Evolutionary conservation across 2,888 invertebrate genomes (phyloP).

Genomic region (Rhorus exstirpatorius): DNA sequence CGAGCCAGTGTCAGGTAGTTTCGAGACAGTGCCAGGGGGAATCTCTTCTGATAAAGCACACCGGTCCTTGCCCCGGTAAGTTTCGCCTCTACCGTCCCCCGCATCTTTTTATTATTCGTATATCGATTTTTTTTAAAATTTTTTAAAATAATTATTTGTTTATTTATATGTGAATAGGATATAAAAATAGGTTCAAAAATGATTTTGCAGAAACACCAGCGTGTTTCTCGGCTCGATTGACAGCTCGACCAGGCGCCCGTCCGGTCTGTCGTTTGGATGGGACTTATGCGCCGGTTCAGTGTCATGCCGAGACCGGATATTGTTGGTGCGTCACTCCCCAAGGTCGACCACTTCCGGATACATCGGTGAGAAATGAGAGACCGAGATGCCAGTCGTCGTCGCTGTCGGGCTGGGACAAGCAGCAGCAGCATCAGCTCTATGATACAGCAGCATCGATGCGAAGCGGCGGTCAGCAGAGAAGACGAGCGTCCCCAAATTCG

Average conservation of each 20-base stretch:
- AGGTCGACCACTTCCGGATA: slow-evolving; percentile 94
- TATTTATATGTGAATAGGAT: no score
- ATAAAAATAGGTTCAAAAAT: no score
- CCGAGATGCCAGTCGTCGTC: slow-evolving; percentile 89
- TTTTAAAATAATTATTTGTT: not conserved
- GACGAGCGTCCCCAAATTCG: slow-evolving; percentile 79
- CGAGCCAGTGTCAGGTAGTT: slow-evolving; percentile 92
- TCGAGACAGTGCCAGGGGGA: slow-evolving; percentile 92
- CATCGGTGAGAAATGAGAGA: slow-evolving; percentile 90
- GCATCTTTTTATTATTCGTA: not conserved
- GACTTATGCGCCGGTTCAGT: slow-evolving; percentile 94
- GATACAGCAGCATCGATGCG: slow-evolving; percentile 73
- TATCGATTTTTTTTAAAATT: not conserved
- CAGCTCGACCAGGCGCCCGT: slow-evolving; percentile 88
- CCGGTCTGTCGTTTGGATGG: slow-evolving; percentile 95
- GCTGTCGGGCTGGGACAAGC: no score
- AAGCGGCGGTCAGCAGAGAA: slow-evolving; percentile 78
- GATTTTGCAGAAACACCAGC: slow-evolving; percentile 83
- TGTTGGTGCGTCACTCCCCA: slow-evolving; percentile 97
- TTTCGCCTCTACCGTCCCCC: not conserved
- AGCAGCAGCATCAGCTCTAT: no score
- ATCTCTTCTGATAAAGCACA: slow-evolving; percentile 91
- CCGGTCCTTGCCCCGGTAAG: slow-evolving; percentile 92
- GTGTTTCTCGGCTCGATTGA: slow-evolving; percentile 84
- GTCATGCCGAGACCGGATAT: slow-evolving; percentile 91